Evolutionary conservation across 2,797 vertebrate species (phyloP).

Genomic region (Nasua narica): DNA sequence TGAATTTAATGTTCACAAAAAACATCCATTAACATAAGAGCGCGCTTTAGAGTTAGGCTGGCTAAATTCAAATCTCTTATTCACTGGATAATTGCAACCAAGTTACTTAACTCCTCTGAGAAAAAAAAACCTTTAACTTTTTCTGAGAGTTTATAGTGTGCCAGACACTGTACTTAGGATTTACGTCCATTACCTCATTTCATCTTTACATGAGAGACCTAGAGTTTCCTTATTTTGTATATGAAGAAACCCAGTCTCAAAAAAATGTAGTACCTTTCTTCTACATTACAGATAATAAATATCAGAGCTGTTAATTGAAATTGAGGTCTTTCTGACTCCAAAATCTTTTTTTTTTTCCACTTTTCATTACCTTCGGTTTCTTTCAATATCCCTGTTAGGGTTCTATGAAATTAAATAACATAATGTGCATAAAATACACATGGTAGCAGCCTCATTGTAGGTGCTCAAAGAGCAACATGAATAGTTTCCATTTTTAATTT

Average conservation of each 20-base stretch:
- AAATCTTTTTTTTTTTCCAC: neutral
- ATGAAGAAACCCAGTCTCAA: neutral
- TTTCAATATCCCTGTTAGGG: neutral
- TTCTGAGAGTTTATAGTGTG: neutral
- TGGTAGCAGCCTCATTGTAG: neutral
- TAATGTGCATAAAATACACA: neutral
- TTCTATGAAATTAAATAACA: neutral
- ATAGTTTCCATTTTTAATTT: neutral
- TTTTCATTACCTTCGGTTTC: neutral
- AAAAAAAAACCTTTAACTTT: slow-evolving; percentile 2
- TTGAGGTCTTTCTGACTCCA: neutral
- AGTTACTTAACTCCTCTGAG: neutral
- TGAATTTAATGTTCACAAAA: slow-evolving; percentile 5
- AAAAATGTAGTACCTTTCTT: neutral
- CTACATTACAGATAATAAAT: neutral
- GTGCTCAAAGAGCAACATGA: neutral
- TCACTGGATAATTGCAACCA: neutral
- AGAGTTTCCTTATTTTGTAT: neutral
- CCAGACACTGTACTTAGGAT: neutral
- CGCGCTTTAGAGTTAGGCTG: neutral
- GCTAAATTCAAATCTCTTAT: neutral
- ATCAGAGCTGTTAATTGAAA: neutral
- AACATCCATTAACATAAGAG: neutral
- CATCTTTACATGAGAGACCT: neutral
- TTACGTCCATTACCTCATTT: neutral